Base-by-base conservation (phyloP, 2,888 invertebrate species). In the Lepas anatifera region DNA sequence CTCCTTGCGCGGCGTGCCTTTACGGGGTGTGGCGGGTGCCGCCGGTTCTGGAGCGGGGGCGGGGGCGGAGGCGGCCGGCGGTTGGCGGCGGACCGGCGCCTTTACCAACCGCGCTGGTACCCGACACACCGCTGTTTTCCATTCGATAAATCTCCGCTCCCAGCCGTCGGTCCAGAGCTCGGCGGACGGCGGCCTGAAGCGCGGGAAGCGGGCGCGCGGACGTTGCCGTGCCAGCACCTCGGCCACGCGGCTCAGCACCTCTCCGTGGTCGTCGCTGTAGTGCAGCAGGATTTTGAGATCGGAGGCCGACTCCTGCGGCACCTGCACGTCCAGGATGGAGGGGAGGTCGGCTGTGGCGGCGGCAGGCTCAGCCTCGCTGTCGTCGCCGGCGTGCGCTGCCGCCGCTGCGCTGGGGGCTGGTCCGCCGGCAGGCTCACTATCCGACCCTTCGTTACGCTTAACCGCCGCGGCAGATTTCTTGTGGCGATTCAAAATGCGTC, bases 161-260 rank as follows among this genome's bases (percentile, higher is more conserved):
- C 66, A 66, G 39, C 66, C 66, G 39, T 37, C 66, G 3, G 66
- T 16, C 66, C 66, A 66, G 8, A 16, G 39, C 25, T 41, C 66
- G n/a, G n/a, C 35, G n/a, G n/a, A 25, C 13, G 66, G 22, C 25
- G 39, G 10, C 13, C 39, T 25, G 25, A 25, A 25, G 16, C 39
- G 66, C n/a, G 66, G n/a, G 37, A 37, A 41, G 25, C 39, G 66
- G 13, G 39, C 37, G 39, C 66, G 66, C 66, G 66, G 37, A 37
- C 10, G 25, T 39, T 66, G 66, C 11, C 39, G 66, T 10, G 25
- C 10, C 39, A 41, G 37, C 39, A 39, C 39, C 11, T 39, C 39
- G 25, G 27, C 27, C 25, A 66, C 66, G 16, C 39, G 66, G 13
- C 10, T 25, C 39, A 66, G 66, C 13, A 66, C 25, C 22, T 37